Conservation (phyloP, 2,113 vertebrate genomes). For the Actinemys pallida region DNA sequence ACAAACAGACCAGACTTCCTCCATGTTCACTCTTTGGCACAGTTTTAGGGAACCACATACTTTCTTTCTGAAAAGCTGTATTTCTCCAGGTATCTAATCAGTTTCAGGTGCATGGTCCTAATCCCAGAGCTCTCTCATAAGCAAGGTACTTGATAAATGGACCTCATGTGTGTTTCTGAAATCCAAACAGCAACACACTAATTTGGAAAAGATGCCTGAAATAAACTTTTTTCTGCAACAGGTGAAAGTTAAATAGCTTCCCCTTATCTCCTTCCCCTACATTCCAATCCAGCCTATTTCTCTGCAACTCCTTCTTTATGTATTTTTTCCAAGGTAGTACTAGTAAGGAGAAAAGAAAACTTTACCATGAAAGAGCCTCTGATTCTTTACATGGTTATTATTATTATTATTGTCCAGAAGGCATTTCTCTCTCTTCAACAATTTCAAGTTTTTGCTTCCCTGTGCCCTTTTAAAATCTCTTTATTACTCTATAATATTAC, state of each 20-base stretch:
- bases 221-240: background rate
- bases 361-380: slow-evolving; percentile 13
- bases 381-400: slow-evolving; percentile 12
- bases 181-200: background rate
- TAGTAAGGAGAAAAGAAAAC: slow-evolving; percentile 18
- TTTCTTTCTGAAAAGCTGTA: background rate
- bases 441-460: slow-evolving; percentile 25
- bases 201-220: slow-evolving; percentile 1
- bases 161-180: background rate
- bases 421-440: background rate
- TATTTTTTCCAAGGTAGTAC: background rate
- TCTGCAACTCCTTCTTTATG: background rate
- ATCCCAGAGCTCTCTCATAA: background rate
- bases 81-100: background rate
- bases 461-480: slow-evolving; percentile 18
- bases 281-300: background rate
- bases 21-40: background rate
- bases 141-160: background rate
- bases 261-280: background rate
- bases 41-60: background rate
- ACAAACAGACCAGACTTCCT: background rate
- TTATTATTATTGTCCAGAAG: background rate
- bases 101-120: background rate
- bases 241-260: background rate
- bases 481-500: slow-evolving; percentile 13